These are phyloP conservation scores for Pseudocheirus occidentalis DNA, from an alignment of 2,797 vertebrate genomes.

Conservation along the genomic window DNA sequence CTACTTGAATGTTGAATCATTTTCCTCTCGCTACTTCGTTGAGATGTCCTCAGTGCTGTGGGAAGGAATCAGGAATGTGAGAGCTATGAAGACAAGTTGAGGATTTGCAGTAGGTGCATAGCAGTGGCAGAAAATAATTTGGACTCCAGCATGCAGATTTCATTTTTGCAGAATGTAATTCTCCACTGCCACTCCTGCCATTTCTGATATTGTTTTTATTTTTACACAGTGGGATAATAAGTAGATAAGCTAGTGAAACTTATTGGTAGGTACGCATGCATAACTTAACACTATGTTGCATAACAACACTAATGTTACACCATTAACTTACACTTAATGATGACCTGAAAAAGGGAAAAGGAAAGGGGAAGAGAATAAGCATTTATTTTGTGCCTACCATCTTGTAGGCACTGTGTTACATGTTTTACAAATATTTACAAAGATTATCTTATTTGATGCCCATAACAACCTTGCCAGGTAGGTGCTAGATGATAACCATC, in stretches of 20 bases:
- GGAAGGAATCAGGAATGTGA: neutral
- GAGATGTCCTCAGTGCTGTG: neutral
- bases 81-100: neutral
- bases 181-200: neutral
- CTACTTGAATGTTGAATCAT: neutral
- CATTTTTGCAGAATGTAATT: neutral
- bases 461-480: neutral
- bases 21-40: conserved; percentile 18
- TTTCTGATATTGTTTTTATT: neutral
- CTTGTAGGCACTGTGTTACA: neutral
- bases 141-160: neutral
- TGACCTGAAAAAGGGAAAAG: neutral
- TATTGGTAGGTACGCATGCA: neutral
- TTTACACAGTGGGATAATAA: neutral
- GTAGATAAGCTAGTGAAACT: neutral
- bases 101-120: neutral
- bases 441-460: neutral
- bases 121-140: neutral
- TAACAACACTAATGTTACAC: too few species aligned
- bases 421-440: neutral
- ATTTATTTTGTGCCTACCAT: neutral
- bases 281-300: too few species aligned
- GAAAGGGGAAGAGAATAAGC: neutral
- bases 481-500: neutral
- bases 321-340: too few species aligned